Evolutionary conservation across 2,888 invertebrate genomes (phyloP), one percentile per base, ranked within the genome.

Genomic region (Antheraea assamensis): DNA sequence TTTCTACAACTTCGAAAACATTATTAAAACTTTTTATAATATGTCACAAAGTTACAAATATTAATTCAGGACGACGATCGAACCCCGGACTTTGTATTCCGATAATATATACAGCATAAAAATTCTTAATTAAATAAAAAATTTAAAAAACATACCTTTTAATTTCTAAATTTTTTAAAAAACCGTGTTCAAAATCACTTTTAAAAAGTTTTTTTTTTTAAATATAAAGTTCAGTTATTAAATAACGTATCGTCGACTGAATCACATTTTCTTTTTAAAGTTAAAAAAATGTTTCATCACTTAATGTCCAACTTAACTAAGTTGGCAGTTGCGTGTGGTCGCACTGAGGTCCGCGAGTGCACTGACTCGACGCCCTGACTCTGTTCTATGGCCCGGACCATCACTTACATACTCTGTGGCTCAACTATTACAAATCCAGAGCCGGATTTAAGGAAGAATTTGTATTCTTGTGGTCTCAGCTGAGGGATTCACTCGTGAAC

Each of bases 201-300:
- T 81, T 77, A 75, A 79, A 83, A 64, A 79, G 80, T 78, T 78
- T 75, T 80, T 78, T 80, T 78, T 77, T 74, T 75, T 78, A 77
- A 80, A 73, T 79, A 83, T n/a, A n/a, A n/a, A 80, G 81, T 75
- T 78, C 68, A 79, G 80, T 75, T 72, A 75, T 74, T 77, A 75
- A 83, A 79, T 82, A 79, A 81, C 80, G 79, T 79, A 81, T 85
- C 85, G 85, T 87, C 85, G 92, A 92, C 89, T 90, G 92, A 92
- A 92, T 92, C 92, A 93, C 93, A 93, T 93, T 93, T 93, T 93
- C 90, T 88, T 80, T 86, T 81, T 80, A 85, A 86, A 68, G 15
- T 31, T 68, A 68, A 86, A 92, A 93, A 93, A 92, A 93, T 93
- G 92, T 92, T 90, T 91, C 93, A 91, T 90, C 88, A 81, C 86